phyloP scores from a whole-genome alignment of 37 sponge, comb jelly and placozoan species.

The Eunapius fragilis region DNA sequence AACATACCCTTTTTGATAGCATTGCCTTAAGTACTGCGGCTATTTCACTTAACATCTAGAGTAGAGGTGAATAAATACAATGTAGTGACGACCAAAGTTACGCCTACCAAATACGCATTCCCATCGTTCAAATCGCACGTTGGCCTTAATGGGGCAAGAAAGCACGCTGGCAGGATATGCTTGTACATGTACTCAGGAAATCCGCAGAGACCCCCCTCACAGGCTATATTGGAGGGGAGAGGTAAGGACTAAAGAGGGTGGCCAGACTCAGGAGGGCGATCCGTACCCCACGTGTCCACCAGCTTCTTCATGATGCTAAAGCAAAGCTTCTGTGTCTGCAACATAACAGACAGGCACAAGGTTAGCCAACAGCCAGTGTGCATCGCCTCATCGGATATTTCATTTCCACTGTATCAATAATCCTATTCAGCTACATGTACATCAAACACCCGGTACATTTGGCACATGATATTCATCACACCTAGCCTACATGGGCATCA shows the following conservation, averaged over 20 bases:
- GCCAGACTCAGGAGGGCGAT: background rate
- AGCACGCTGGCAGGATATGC: conserved; percentile 81
- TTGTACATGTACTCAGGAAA: conserved; percentile 75
- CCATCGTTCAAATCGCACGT: conserved; percentile 80
- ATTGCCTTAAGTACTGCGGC: conserved; percentile 51
- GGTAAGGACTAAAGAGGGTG: background rate
- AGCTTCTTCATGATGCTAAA: conserved; percentile 63
- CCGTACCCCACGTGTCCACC: conserved; percentile 80
- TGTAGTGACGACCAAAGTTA: background rate
- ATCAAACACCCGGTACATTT: too few species aligned
- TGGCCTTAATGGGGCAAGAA: conserved; percentile 69
- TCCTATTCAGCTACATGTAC: too few species aligned
- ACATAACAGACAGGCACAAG: conserved; percentile 27
- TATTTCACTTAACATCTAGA: conserved; percentile 41
- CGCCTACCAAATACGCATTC: conserved; percentile 63
- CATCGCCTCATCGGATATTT: too few species aligned
- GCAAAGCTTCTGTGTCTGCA: conserved; percentile 76
- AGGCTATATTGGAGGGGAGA: conserved; percentile 29
- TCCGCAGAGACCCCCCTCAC: conserved; percentile 46
- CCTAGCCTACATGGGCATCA: too few species aligned
- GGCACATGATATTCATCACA: too few species aligned
- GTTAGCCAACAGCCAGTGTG: too few species aligned
- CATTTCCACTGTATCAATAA: too few species aligned
- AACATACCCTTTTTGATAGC: conserved; percentile 26
- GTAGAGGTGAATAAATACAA: background rate